phyloP scores from a whole-genome alignment of 2,888 invertebrate species.

The Drosophila neoperkinsi region DNA sequence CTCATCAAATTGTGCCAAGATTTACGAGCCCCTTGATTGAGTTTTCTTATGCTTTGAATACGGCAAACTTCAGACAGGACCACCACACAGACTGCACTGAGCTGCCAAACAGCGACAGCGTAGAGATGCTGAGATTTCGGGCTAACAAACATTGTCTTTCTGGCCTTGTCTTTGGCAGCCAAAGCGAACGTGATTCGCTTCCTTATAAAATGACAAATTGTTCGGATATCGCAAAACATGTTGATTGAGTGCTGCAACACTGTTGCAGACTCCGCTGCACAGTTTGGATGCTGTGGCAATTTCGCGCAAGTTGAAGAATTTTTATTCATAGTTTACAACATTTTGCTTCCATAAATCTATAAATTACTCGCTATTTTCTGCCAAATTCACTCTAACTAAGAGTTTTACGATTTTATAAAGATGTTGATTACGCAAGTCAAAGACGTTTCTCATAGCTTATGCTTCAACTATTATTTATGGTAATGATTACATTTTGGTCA shows the following conservation, averaged over 20 bases:
- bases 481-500: background rate
- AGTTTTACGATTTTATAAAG: background rate
- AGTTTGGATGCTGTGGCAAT: background rate
- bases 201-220: conserved; percentile 54
- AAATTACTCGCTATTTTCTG: conserved; percentile 4
- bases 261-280: conserved; percentile 3
- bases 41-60: conserved; percentile 81
- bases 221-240: conserved; percentile 38
- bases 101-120: conserved; percentile 27
- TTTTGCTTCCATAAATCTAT: conserved; percentile 1
- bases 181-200: conserved; percentile 25
- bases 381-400: background rate
- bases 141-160: conserved; percentile 24
- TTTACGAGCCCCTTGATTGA: conserved; percentile 79
- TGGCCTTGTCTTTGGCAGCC: conserved; percentile 15
- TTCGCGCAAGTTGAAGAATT: background rate
- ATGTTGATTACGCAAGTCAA: background rate
- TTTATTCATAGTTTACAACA: background rate
- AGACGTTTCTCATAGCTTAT: background rate
- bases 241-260: conserved; percentile 43
- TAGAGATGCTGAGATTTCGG: conserved; percentile 33
- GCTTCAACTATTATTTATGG: background rate
- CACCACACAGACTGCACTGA: conserved; percentile 49
- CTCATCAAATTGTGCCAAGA: conserved; percentile 80
- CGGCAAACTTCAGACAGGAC: conserved; percentile 80